Evolutionary conservation across 2,113 vertebrate genomes (phyloP), one percentile per base, ranked within the genome.

Genomic region (Corapipo altera): DNA sequence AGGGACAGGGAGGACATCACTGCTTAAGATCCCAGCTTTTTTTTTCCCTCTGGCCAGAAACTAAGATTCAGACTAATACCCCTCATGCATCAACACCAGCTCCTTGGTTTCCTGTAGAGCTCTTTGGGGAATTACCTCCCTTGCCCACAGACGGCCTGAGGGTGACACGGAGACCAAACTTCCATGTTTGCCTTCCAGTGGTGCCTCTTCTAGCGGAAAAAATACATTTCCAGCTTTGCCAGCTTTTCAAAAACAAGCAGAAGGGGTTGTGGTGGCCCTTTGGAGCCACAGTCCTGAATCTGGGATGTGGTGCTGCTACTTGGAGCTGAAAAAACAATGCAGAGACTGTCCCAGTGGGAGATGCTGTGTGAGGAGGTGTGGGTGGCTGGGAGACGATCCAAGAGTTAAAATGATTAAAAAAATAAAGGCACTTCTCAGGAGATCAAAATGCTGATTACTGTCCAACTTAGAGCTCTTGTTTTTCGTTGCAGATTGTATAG

Each of bases 201-300:
- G 67, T 69, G 54, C 44, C 58, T 79, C 64, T 70, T 89, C 39
- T 75, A 30, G 78, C 21, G 28, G 35, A 58, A 58, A 35, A 84
- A 30, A 5, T 2, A 15, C 7, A 44, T 35, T 26, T 70, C 59
- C 73, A 80, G 51, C 51, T 65, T 66, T 67, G 6, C 26, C 26
- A 23, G 66, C 15, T 74, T 59, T 61, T 86, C 22, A 27, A 16
- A 52, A 35, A 48, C 13, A 22, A 88, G 44, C 57, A 67, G 61
- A 67, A n/a, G 52, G 37, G 33, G 21, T 70, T 46, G 17, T 33
- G 35, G 28, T 28, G 24, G n/a, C 43, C 41, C 67, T 85, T 74
- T 0, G 1, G 41, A 81, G 59, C 41, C 3, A 2, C 1, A 3
- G 13, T 35, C 5, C 0, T 14, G 39, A 32, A 8, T 77, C 22